Conservation (phyloP, 2,797 vertebrate species). For the Eutrigla gurnardus region DNA sequence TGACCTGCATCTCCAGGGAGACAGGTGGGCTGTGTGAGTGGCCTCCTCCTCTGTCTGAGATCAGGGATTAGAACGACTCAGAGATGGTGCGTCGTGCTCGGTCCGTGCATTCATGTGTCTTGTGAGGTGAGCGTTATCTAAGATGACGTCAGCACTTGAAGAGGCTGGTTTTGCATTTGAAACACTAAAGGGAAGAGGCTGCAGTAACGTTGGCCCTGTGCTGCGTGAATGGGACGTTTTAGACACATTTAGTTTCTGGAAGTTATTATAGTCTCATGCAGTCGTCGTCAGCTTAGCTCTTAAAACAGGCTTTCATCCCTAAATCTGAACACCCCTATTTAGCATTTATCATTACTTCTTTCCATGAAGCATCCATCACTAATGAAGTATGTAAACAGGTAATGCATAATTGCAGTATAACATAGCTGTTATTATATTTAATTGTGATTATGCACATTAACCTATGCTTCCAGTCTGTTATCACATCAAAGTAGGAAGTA, state of each 20-base stretch:
- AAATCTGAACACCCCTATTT: neutral
- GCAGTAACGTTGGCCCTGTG: neutral
- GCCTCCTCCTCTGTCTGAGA: slow-evolving; percentile 51
- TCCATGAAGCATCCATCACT: neutral
- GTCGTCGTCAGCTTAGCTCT: neutral
- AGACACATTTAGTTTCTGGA: slow-evolving; percentile 21
- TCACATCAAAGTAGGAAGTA: neutral
- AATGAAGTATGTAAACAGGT: neutral
- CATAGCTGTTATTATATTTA: neutral
- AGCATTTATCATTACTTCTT: neutral
- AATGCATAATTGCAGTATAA: neutral
- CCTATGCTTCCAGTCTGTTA: neutral
- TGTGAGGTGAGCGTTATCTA: slow-evolving; percentile 44
- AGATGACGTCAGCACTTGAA: slow-evolving; percentile 50
- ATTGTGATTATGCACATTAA: neutral
- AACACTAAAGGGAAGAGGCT: slow-evolving; percentile 21
- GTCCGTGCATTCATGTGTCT: slow-evolving; percentile 44
- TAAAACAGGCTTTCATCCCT: neutral
- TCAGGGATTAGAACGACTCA: slow-evolving; percentile 71
- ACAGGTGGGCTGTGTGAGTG: slow-evolving; percentile 35
- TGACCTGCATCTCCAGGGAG: slow-evolving; percentile 30
- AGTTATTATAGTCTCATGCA: slow-evolving; percentile 3
- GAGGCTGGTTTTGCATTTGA: slow-evolving; percentile 38
- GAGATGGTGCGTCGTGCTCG: slow-evolving; percentile 41
- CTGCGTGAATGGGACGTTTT: slow-evolving; percentile 4